These are phyloP conservation scores for Corapipo altera DNA, from an alignment of 2,113 vertebrate species.

Conservation along the genomic window DNA sequence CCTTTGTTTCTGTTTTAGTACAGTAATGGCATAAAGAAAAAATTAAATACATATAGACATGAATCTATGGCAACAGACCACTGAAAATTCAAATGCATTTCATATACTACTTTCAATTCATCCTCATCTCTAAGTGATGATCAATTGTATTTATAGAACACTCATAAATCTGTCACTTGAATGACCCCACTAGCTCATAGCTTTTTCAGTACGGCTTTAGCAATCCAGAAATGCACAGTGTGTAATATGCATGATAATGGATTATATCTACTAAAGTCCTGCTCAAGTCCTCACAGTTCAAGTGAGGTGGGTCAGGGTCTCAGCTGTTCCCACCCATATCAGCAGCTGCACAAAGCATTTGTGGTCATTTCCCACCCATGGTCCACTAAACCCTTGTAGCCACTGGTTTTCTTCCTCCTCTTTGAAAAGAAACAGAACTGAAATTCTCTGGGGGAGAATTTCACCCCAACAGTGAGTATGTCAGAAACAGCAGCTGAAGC, in stretches of 20 bases:
- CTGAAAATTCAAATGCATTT: neutral
- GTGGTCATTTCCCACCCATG: neutral
- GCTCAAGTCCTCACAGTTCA: neutral
- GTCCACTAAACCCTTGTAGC: neutral
- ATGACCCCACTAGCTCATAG: neutral
- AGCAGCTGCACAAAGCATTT: neutral
- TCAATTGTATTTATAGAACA: neutral
- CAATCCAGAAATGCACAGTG: neutral
- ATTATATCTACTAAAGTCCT: neutral
- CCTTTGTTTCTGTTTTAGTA: neutral
- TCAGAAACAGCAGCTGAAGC: neutral
- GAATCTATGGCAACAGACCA: neutral
- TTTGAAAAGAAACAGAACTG: neutral
- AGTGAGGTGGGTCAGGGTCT: neutral
- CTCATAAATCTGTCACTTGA: neutral
- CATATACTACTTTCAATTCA: neutral
- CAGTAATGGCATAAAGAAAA: neutral
- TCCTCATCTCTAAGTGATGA: neutral
- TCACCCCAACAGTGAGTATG: neutral
- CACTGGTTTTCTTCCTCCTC: neutral
- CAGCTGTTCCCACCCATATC: neutral
- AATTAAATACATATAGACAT: neutral
- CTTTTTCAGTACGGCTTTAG: neutral
- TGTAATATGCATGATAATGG: neutral
- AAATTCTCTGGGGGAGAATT: neutral